A percentile compares a stretch with the other conserved stretches of the same genome.
These are phyloP conservation scores for Protobothrops mucrosquamatus DNA, from an alignment of 2,113 vertebrate species.

Conservation along the genomic window DNA sequence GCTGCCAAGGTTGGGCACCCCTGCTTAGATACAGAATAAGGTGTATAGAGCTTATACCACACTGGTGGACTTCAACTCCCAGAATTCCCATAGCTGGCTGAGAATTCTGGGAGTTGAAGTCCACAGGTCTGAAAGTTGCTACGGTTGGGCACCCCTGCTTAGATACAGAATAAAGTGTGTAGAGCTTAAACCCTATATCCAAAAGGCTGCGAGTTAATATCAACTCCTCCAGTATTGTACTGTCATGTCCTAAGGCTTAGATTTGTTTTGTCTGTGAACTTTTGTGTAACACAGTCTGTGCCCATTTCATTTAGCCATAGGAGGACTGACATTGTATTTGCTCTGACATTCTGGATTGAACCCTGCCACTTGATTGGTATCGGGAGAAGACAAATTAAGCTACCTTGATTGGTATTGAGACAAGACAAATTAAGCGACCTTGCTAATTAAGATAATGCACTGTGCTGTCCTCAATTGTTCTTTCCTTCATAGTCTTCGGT, in stretches of 20 bases:
- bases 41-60: not conserved
- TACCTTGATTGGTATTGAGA: slow-evolving; percentile 7
- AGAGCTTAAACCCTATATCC: not conserved
- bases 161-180: not conserved
- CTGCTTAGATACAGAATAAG: not conserved
- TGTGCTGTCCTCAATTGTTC: not conserved
- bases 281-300: slow-evolving; percentile 3
- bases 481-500: not conserved
- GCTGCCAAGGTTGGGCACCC: not conserved
- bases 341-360: slow-evolving; percentile 27
- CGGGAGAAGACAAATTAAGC: not conserved
- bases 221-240: not conserved
- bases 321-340: not conserved
- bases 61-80: not conserved
- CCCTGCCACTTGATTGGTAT: slow-evolving; percentile 18
- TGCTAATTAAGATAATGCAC: not conserved
- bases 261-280: slow-evolving; percentile 29
- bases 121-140: not conserved
- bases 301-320: not conserved
- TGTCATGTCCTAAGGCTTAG: slow-evolving; percentile 15
- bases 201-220: not conserved
- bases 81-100: not conserved
- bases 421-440: not conserved
- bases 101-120: not conserved
- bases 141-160: not conserved